phyloP scores from a whole-genome alignment of 2,797 vertebrate species.

The Acrossocheilus fasciatus region DNA sequence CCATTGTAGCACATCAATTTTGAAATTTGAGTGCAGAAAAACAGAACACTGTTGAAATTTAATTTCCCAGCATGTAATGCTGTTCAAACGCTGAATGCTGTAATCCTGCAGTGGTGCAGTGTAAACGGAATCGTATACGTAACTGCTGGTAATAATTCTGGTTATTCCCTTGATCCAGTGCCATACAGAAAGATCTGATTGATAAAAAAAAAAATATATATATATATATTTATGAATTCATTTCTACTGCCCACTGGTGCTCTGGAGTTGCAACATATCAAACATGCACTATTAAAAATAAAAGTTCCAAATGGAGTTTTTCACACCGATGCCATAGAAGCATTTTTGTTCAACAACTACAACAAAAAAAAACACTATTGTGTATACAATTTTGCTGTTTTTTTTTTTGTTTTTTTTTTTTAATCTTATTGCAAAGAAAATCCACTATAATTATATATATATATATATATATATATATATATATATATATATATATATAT shows the following conservation, averaged over 20 bases:
- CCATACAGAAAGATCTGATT: not conserved
- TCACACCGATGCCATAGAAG: too few relatives aligned
- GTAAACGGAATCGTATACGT: constrained; percentile 24
- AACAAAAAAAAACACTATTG: too few relatives aligned
- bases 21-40: constrained; percentile 19
- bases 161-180: not conserved
- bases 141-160: constrained; percentile 38
- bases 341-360: too few relatives aligned
- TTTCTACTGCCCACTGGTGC: not conserved
- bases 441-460: too few relatives aligned
- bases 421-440: too few relatives aligned
- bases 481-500: too few relatives aligned
- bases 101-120: constrained; percentile 17
- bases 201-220: too few relatives aligned
- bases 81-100: constrained; percentile 38
- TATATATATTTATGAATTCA: not conserved
- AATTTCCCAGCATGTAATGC: constrained; percentile 34
- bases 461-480: too few relatives aligned
- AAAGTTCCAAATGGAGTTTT: too few relatives aligned
- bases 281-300: not conserved
- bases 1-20: constrained; percentile 19
- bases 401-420: too few relatives aligned
- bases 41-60: constrained; percentile 27
- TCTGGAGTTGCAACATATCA: not conserved
- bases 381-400: too few relatives aligned